Percentiles rank a stretch among this genome's conserved stretches.
These are phyloP conservation scores for Plecotus auritus DNA, from an alignment of 2,113 vertebrate species.

Conservation along the genomic window DNA sequence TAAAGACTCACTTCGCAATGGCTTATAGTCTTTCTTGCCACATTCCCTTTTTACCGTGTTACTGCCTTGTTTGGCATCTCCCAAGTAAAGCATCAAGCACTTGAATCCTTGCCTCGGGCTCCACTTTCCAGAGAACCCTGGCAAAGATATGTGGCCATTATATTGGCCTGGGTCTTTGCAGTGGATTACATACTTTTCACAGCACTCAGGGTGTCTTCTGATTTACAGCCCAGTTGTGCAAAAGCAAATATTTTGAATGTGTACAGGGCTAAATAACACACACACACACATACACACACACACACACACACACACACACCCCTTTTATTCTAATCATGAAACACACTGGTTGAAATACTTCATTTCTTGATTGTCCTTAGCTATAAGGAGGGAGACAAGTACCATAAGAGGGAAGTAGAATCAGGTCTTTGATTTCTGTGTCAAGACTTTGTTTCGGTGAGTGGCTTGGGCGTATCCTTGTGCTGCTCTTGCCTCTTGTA, in stretches of 20 bases:
- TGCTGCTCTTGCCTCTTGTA: not conserved
- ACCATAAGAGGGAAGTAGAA: not conserved
- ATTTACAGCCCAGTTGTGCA: not conserved
- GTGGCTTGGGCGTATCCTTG: not conserved
- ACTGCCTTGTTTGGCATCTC: not conserved
- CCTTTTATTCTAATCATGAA: constrained; percentile 13
- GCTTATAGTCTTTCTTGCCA: not conserved
- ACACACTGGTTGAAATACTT: not conserved
- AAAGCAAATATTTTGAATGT: not conserved
- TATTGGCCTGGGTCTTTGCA: not conserved
- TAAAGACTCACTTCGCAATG: not conserved
- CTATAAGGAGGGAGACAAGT: not conserved
- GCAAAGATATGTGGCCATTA: not conserved
- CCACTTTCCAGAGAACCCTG: not conserved
- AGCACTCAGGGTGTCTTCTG: not conserved
- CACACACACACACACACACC: not conserved
- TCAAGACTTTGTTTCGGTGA: not conserved
- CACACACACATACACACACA: not conserved
- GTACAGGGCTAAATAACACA: not conserved
- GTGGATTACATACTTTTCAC: not conserved
- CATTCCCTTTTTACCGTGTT: not conserved
- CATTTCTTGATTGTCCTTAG: not conserved
- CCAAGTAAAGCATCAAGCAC: not conserved
- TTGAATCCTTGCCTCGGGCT: not conserved
- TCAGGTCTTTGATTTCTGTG: not conserved